These are phyloP conservation scores for Lathamus discolor DNA, from an alignment of 2,113 vertebrate species.

Conservation along the genomic window DNA sequence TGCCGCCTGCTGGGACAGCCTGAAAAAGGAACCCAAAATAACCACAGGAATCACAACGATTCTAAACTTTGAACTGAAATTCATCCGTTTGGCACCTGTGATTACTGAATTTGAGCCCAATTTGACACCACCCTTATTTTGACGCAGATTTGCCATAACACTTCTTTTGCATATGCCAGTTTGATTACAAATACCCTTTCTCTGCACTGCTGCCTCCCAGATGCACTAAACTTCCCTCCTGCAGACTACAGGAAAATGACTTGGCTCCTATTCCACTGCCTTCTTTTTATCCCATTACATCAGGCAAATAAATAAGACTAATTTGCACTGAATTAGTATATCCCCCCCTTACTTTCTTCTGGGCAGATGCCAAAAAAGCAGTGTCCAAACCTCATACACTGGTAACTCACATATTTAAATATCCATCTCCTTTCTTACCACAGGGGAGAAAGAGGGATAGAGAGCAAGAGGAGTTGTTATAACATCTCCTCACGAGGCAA, in stretches of 20 bases:
- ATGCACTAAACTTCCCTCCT: slow-evolving; percentile 26
- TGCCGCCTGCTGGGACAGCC: neutral
- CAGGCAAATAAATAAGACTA: neutral
- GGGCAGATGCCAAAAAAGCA: neutral
- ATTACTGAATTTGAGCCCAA: neutral
- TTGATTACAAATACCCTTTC: slow-evolving; percentile 12
- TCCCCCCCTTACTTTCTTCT: neutral
- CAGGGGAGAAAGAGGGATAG: neutral
- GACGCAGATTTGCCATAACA: slow-evolving; percentile 21
- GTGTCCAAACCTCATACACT: neutral
- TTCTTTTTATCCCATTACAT: neutral
- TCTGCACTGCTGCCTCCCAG: slow-evolving; percentile 34
- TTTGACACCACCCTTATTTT: slow-evolving; percentile 15
- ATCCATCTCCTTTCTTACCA: neutral
- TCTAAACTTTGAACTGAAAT: slow-evolving; percentile 18
- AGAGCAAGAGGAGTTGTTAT: neutral
- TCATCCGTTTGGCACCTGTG: slow-evolving; percentile 6
- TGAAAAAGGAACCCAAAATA: neutral
- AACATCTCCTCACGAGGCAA: neutral
- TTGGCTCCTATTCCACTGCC: neutral
- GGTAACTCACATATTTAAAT: neutral
- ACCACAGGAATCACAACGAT: neutral
- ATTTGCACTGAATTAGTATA: neutral
- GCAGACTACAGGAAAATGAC: neutral
- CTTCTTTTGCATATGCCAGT: slow-evolving; percentile 21